Evolutionary conservation across 2,797 vertebrate genomes (phyloP).

Genomic region (Thripadectes ignobilis): DNA sequence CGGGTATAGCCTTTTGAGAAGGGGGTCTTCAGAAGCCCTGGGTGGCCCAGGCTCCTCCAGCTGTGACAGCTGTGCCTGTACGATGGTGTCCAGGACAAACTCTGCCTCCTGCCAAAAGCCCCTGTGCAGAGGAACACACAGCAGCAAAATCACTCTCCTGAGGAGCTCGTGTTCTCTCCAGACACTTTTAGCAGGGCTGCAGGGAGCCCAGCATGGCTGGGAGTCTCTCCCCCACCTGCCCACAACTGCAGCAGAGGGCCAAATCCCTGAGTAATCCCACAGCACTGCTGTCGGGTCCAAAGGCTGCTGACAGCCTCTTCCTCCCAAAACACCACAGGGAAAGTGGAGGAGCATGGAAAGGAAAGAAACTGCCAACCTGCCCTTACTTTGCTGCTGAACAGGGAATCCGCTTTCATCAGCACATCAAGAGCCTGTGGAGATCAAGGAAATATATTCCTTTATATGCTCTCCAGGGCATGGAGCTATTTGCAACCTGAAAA

Average conservation of each 20-base stretch:
- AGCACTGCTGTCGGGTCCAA: not conserved
- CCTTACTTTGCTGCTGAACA: not conserved
- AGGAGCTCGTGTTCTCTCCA: fast-evolving
- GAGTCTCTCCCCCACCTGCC: too few species aligned
- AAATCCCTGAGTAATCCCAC: fast-evolving
- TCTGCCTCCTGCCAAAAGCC: not conserved
- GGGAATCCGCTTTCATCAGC: not conserved
- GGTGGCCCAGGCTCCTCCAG: not conserved
- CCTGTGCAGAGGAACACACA: not conserved
- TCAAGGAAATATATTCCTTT: not conserved
- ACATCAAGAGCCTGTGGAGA: not conserved
- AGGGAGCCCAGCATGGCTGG: not conserved
- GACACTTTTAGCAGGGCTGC: not conserved
- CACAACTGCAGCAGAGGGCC: fast-evolving
- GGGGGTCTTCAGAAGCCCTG: fast-evolving
- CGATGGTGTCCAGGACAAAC: fast-evolving
- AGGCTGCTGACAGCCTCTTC: not conserved
- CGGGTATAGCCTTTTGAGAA: not conserved
- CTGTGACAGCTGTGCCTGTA: not conserved
- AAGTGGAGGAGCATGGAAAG: not conserved
- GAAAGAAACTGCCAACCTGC: not conserved
- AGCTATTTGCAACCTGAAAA: slow-evolving; percentile 26
- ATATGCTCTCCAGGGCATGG: not conserved
- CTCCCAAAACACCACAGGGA: not conserved
- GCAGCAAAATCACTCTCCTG: not conserved